These are phyloP conservation scores for Brachyopa scutellaris DNA, from an alignment of 2,888 invertebrate genomes.

Conservation along the genomic window DNA sequence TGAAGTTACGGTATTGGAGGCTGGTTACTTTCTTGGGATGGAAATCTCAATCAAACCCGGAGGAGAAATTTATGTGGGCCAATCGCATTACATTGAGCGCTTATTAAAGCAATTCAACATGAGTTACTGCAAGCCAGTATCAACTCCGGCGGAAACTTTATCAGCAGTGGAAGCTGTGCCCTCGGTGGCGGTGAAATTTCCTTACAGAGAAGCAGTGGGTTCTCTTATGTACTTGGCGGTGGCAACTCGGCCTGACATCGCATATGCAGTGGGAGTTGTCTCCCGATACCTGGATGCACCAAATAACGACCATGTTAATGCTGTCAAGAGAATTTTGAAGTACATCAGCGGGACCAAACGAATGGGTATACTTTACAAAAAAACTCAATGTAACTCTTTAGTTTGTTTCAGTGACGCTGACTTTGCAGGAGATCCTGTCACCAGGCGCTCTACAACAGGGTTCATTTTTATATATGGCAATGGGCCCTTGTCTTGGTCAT, in stretches of 20 bases:
- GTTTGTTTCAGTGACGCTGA: no score
- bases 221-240: constrained; percentile 29
- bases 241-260: constrained; percentile 5
- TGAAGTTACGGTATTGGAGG: constrained; percentile 10
- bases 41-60: constrained; percentile 8
- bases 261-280: no score
- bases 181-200: constrained; percentile 58
- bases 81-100: constrained; percentile 15
- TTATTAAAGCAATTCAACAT: no score
- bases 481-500: no score
- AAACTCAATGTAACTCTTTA: not conserved
- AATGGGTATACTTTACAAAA: constrained; percentile 18
- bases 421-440: no score
- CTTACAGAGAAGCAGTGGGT: constrained; percentile 22
- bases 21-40: constrained; percentile 33
- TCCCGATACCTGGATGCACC: constrained; percentile 8
- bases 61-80: constrained; percentile 25
- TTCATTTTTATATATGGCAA: no score
- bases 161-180: not conserved
- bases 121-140: no score
- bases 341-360: constrained; percentile 10
- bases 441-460: no score
- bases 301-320: constrained; percentile 12
- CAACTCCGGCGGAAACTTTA: not conserved
- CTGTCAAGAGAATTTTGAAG: constrained; percentile 23